Evolutionary conservation across 2,888 invertebrate species (phyloP), one percentile per base, ranked within the genome.

Genomic region (Platycheirus albimanus): DNA sequence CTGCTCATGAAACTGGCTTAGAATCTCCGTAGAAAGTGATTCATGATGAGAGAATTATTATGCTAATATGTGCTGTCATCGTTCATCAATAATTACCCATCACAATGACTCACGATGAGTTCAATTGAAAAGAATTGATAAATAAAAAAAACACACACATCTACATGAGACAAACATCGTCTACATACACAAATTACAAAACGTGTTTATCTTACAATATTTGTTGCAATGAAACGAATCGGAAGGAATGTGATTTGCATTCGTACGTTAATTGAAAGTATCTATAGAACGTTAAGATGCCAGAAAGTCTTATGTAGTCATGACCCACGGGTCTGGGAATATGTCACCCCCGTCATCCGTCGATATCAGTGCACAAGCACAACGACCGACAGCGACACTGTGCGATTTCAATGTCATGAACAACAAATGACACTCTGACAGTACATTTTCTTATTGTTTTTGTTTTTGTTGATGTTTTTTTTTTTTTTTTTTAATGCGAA

Each of bases 351-450:
- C n/a, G n/a, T n/a, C n/a, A n/a, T n/a, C 43, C 15, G 56, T 71
- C 45, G 64, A 61, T 38, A 61, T 20, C 0, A n/a, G n/a, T n/a
- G n/a, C n/a, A 61, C 28, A 36, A 51, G 24, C 41, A 58, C 64
- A 67, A 66, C 41, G 58, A 71, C 70, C 58, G 52, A 67, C 71
- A n/a, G n/a, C 49, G 45, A 52, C 45, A 51, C 17, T 43, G 45
- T 63, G 17, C 49, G 43, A 49, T 77, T 81, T 81, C 81, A 81
- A 77, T 77, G 81, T 81, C 81, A 81, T 19, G 81, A 77, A 49
- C 81, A 51, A 17, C 43, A n/a, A n/a, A n/a, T n/a, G n/a, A n/a
- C n/a, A n/a, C n/a, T n/a, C n/a, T 47, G 24, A 36, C 75, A 41
- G 45, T 28, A 24, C 24, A 6, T 47, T n/a, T n/a, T n/a, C n/a